Base-by-base conservation (phyloP, 2,888 invertebrate species). In the Drosophila fungiperda region DNA sequence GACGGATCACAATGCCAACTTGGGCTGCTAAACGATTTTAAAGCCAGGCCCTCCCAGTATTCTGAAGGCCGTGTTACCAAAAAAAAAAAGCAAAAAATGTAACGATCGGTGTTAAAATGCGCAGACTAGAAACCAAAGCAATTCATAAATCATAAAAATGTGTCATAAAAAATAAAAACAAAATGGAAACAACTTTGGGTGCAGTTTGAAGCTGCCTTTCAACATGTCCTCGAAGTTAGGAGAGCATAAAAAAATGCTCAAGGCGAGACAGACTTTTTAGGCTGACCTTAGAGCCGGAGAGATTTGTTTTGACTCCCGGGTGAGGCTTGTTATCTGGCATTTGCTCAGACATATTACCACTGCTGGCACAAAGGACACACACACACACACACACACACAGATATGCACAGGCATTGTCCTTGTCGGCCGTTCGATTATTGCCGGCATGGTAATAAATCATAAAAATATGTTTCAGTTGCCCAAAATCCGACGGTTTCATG, bases 111-210 rank as follows among this genome's bases (percentile, higher is more conserved):
- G 73, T 78, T 78, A 63, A 77, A 73, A 40, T 67, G 57, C 67
- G 33, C 61, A 53, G 73, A 65, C 70, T 68, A 36, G 63, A 78
- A 90, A 90, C 90, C 87, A 90, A 91, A 91, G 76, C 89, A 92
- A 90, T 91, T 90, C 92, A 92, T 92, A 92, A 92, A 92, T 92
- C 92, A 92, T 91, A 92, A 91, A 90, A 90, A 91, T 86, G 63
- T 87, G 83, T 80, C 80, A 86, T 86, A 83, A 83, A 86, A 88
- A 86, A 89, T 75, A 75, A 77, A 71, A 74, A 72, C 76, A 76
- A 83, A 78, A 85, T 81, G 82, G 70, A 67, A 86, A 76, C 36
- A 76, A 49, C 33, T 45, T 60, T 57, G 50, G 50, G 32, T 66
- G 26, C 45, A 55, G 58, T 36, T 60, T 70, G 73, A 78, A 68